Evolutionary conservation across 2,888 invertebrate genomes (phyloP).

Genomic region (Synanthedon myopaeformis): DNA sequence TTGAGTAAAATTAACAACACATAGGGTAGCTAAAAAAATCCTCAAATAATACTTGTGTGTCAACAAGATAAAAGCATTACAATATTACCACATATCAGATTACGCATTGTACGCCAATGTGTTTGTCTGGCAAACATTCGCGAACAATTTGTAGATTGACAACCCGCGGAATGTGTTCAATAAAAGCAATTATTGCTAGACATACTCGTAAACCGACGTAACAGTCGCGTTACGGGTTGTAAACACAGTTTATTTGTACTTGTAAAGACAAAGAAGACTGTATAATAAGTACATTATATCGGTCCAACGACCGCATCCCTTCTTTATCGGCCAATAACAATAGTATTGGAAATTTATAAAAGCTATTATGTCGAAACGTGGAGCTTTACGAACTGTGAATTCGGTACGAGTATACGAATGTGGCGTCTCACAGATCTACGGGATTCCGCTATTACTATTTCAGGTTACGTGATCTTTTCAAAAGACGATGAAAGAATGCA

Average conservation of each 20-base stretch:
- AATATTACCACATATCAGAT: too few relatives aligned
- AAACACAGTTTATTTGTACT: conserved; percentile 31
- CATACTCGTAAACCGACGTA: conserved; percentile 18
- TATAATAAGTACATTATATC: conserved; percentile 44
- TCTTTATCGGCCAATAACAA: conserved; percentile 38
- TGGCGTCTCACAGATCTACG: neutral
- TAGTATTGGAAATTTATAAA: conserved; percentile 37
- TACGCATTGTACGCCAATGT: neutral
- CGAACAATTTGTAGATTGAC: neutral
- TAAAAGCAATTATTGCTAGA: conserved; percentile 41
- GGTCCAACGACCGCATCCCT: conserved; percentile 37
- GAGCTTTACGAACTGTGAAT: conserved; percentile 43
- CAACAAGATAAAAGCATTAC: too few relatives aligned
- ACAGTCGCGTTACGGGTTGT: conserved; percentile 27
- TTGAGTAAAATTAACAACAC: too few relatives aligned
- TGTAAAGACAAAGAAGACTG: conserved; percentile 26
- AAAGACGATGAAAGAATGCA: too few relatives aligned
- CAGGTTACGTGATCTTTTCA: neutral
- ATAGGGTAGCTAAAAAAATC: too few relatives aligned
- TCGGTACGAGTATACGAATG: conserved; percentile 4
- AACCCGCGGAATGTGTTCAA: conserved; percentile 20
- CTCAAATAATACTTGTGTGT: too few relatives aligned
- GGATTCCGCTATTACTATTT: neutral
- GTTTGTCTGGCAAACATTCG: neutral
- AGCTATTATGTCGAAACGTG: conserved; percentile 33